Base-by-base conservation (phyloP, 2,113 vertebrate species). In the Pedetes capensis region DNA sequence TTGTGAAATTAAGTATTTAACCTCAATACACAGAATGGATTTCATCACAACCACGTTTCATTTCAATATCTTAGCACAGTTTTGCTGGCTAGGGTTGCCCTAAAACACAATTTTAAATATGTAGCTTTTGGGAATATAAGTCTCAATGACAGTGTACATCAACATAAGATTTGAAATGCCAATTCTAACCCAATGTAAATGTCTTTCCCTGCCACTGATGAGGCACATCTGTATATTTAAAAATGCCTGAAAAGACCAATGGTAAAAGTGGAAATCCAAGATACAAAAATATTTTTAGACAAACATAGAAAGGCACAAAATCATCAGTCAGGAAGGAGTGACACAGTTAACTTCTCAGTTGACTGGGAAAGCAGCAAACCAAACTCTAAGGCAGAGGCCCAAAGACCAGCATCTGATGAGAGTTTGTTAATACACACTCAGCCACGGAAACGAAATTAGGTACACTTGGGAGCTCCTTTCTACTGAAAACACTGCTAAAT, bases 221-320 rank as follows among this genome's bases (percentile, higher is more conserved):
- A 85, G 29, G 79, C 8, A 13, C 4, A 91, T 49, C 22, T 76
- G 75, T 34, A 18, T 22, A 75, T 39, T 39, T 81, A 51, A 37
- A 76, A 91, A 93, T n/a, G 8, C 32, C 76, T 47, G 11, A 66
- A 72, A 53, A 87, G 22, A 63, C 23, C 74, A 76, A 39, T 57
- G 7, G 55, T 57, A 87, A 68, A 20, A 37, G 3, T 11, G 39
- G 44, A 86, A 93, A 11, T n/a, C 32, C 18, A 8, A 84, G 66
- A 76, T 11, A 80, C 20, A 25, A 82, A 42, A 16, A 9, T 18
- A 49, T 84, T 49, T 81, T 66, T n/a, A 88, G 88, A 90, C n/a
- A 81, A 92, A 64, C 7, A 86, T 3, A 94, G 44, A 87, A 93
- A 96, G 55, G 57, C 81, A 86, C 25, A 91, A 87, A 92, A 89